A percentile compares a stretch with the other conserved stretches of the same genome.
These are phyloP conservation scores for Spodoptera picta DNA, from an alignment of 2,888 invertebrate species.

Conservation along the genomic window DNA sequence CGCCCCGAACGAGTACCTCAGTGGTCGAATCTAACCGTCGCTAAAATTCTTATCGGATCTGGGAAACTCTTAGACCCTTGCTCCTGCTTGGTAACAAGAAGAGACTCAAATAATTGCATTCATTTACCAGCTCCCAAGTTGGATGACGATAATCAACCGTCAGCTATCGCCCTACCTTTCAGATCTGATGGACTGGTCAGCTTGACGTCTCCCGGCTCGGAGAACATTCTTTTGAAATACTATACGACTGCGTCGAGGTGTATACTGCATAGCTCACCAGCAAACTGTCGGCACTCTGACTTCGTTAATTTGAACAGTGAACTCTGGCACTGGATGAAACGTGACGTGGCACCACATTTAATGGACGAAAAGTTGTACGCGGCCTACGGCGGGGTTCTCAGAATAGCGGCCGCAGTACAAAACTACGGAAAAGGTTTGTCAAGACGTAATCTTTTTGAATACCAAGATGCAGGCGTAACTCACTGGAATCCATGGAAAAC, in stretches of 20 bases:
- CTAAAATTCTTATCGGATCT: conserved; percentile 73
- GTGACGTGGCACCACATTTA: conserved; percentile 79
- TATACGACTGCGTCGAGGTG: conserved; percentile 80
- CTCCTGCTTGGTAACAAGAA: conserved; percentile 68
- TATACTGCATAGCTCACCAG: conserved; percentile 75
- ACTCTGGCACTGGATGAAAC: conserved; percentile 85
- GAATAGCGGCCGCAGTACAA: conserved; percentile 83
- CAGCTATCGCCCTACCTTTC: conserved; percentile 78
- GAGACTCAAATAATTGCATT: conserved; percentile 77
- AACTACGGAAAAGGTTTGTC: conserved; percentile 78
- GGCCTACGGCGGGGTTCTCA: conserved; percentile 79
- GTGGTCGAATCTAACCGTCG: conserved; percentile 78
- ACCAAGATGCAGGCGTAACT: conserved; percentile 49
- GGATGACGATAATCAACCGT: conserved; percentile 71
- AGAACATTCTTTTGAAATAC: conserved; percentile 78
- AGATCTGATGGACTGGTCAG: conserved; percentile 74
- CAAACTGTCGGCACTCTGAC: conserved; percentile 76
- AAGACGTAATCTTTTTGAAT: conserved; percentile 75
- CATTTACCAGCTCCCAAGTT: conserved; percentile 76
- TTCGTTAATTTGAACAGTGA: conserved; percentile 82
- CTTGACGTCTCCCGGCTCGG: conserved; percentile 70
- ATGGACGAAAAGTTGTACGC: conserved; percentile 78
- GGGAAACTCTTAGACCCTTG: conserved; percentile 75
- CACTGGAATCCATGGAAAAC: conserved; percentile 76
- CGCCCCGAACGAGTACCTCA: conserved; percentile 65